phyloP scores from a whole-genome alignment of 2,888 invertebrate genomes.

The Hanleya hanleyi region DNA sequence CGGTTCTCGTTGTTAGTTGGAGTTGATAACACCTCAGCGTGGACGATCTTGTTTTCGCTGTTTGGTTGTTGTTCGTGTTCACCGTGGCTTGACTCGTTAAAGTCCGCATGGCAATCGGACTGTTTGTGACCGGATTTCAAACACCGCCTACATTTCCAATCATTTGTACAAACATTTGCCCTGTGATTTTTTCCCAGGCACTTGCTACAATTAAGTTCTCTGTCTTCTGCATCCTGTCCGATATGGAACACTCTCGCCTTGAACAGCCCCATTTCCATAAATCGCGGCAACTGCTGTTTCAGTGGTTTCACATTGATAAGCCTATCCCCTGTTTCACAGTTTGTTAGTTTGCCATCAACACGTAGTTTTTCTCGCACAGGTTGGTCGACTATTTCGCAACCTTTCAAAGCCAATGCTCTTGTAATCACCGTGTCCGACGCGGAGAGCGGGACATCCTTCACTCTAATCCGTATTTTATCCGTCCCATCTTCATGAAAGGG shows the following conservation, averaged over 20 bases:
- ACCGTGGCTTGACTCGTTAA: background rate
- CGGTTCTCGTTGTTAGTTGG: background rate
- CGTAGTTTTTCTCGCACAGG: background rate
- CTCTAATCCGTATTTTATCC: background rate
- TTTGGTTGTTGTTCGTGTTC: background rate
- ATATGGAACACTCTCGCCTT: background rate
- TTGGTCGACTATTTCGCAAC: background rate
- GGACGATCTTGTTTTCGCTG: background rate
- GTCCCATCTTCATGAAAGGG: background rate
- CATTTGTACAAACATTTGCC: background rate
- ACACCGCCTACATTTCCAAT: background rate
- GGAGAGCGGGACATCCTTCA: background rate
- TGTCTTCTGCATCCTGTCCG: background rate
- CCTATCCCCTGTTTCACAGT: background rate
- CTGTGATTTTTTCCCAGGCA: background rate
- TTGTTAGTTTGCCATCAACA: background rate
- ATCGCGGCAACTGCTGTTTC: too few species aligned
- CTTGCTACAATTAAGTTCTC: background rate
- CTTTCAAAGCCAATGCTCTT: background rate
- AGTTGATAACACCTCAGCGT: background rate
- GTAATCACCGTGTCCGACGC: background rate
- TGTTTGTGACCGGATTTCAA: background rate
- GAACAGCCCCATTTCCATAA: background rate
- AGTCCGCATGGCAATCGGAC: background rate
- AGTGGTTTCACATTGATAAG: background rate